These are phyloP conservation scores for Plutomurus gul DNA, from an alignment of 1,140 invertebrate species.

Conservation along the genomic window DNA sequence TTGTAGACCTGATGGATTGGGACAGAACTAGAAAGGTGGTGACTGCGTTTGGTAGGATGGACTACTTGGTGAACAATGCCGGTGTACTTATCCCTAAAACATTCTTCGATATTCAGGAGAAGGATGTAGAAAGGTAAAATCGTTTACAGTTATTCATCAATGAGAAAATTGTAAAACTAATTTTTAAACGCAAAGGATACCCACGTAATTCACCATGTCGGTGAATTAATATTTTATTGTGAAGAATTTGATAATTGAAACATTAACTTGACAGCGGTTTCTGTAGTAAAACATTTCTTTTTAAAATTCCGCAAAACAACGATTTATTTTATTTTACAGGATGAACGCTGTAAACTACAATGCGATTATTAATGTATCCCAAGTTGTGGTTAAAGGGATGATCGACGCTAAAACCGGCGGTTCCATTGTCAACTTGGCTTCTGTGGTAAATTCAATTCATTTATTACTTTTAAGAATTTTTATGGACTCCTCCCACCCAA, in stretches of 20 bases:
- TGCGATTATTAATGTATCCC: slow-evolving; percentile 79
- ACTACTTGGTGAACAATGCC: slow-evolving; percentile 85
- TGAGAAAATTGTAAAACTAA: no score
- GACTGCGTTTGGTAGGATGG: slow-evolving; percentile 59
- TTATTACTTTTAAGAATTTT: not conserved
- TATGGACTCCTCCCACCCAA: not conserved
- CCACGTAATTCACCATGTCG: no score
- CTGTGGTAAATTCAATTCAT: not conserved
- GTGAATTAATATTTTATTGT: no score
- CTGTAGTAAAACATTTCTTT: no score
- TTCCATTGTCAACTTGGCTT: slow-evolving; percentile 41
- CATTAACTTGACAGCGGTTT: no score
- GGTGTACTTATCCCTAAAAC: slow-evolving; percentile 65
- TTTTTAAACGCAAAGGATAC: no score
- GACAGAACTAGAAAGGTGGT: not conserved
- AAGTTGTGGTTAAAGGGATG: slow-evolving; percentile 74
- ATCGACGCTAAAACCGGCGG: slow-evolving; percentile 58
- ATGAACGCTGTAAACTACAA: slow-evolving; percentile 81
- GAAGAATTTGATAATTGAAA: no score
- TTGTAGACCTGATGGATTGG: not conserved
- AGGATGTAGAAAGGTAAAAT: not conserved
- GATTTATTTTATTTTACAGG: no score
- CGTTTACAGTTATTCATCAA: no score
- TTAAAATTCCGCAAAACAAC: no score
- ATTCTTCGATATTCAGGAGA: slow-evolving; percentile 66